Conservation (phyloP, 2,888 invertebrate genomes). For the Leptarthrus brevirostris region DNA sequence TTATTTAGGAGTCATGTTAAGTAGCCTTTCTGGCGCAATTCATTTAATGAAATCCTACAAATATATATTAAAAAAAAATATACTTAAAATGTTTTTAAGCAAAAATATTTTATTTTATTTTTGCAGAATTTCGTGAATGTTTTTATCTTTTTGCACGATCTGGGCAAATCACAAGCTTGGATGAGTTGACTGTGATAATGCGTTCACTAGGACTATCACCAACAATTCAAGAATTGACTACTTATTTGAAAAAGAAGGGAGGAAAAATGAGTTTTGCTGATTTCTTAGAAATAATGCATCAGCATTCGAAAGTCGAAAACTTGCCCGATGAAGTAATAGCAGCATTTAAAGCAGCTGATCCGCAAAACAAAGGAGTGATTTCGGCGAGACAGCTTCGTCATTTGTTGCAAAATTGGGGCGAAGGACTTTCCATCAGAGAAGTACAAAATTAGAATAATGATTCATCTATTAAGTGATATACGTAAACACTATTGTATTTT, state of each 20-base stretch:
- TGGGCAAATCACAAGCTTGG: slow-evolving; percentile 87
- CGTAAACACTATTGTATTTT: slow-evolving; percentile 53
- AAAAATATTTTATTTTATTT: slow-evolving; percentile 50
- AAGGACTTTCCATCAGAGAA: slow-evolving; percentile 80
- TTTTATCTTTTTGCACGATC: slow-evolving; percentile 93
- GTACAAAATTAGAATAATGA: slow-evolving; percentile 59
- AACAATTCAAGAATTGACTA: slow-evolving; percentile 88
- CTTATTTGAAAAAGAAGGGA: slow-evolving; percentile 81
- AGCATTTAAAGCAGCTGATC: slow-evolving; percentile 90
- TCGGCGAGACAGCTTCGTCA: slow-evolving; percentile 86
- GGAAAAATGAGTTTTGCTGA: slow-evolving; percentile 96
- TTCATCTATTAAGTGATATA: slow-evolving; percentile 11
- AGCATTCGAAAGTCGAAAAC: slow-evolving; percentile 76
- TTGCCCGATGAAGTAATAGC: slow-evolving; percentile 77
- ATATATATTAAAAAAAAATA: no score
- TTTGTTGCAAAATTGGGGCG: slow-evolving; percentile 91
- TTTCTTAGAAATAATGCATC: slow-evolving; percentile 94
- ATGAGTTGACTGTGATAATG: slow-evolving; percentile 94
- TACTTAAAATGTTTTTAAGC: no score
- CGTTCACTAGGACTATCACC: slow-evolving; percentile 93
- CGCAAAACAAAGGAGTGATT: slow-evolving; percentile 77
- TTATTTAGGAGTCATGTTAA: no score
- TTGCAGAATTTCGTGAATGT: slow-evolving; percentile 93
- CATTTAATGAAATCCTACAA: no score
- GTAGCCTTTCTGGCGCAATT: no score